These are phyloP conservation scores for Prunella strophiata DNA, from an alignment of 2,797 vertebrate species.

Conservation along the genomic window DNA sequence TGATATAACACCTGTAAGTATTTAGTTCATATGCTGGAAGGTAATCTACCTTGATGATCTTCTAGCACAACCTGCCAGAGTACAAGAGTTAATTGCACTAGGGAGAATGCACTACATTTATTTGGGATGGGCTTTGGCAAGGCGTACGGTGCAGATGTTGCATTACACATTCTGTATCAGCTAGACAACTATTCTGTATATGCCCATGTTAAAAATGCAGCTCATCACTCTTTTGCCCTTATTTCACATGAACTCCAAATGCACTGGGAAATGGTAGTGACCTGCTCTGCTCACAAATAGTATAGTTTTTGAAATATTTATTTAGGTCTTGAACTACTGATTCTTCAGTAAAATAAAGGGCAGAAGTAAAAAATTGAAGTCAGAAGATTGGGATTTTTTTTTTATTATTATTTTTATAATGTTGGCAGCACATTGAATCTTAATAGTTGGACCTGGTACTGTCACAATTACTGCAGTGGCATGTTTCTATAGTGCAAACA, in stretches of 20 bases:
- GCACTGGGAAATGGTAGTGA: slow-evolving; percentile 68
- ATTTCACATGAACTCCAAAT: slow-evolving; percentile 70
- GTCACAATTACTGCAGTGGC: slow-evolving; percentile 21
- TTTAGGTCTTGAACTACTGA: slow-evolving; percentile 71
- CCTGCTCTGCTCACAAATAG: slow-evolving; percentile 56
- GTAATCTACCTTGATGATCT: slow-evolving; percentile 85
- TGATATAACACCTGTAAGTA: slow-evolving; percentile 85
- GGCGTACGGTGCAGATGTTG: slow-evolving; percentile 75
- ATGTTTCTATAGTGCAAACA: slow-evolving; percentile 24
- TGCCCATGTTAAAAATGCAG: slow-evolving; percentile 66
- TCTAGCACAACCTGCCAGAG: slow-evolving; percentile 78
- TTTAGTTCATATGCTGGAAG: slow-evolving; percentile 81
- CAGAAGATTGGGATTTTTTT: slow-evolving; percentile 57
- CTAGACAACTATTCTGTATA: slow-evolving; percentile 69
- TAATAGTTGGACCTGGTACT: slow-evolving; percentile 47
- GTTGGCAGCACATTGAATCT: slow-evolving; percentile 36
- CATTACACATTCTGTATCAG: slow-evolving; percentile 69
- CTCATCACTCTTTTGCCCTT: slow-evolving; percentile 65
- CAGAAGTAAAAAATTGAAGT: slow-evolving; percentile 59
- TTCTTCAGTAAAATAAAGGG: slow-evolving; percentile 69
- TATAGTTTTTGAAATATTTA: slow-evolving; percentile 76
- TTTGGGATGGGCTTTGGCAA: slow-evolving; percentile 79
- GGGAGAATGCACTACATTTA: slow-evolving; percentile 79
- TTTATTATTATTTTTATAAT: slow-evolving; percentile 34
- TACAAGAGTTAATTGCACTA: slow-evolving; percentile 78